A percentile compares a stretch with the other conserved stretches of the same genome.
These are phyloP conservation scores for Pterois miles DNA, from an alignment of 2,797 vertebrate genomes.

Conservation along the genomic window DNA sequence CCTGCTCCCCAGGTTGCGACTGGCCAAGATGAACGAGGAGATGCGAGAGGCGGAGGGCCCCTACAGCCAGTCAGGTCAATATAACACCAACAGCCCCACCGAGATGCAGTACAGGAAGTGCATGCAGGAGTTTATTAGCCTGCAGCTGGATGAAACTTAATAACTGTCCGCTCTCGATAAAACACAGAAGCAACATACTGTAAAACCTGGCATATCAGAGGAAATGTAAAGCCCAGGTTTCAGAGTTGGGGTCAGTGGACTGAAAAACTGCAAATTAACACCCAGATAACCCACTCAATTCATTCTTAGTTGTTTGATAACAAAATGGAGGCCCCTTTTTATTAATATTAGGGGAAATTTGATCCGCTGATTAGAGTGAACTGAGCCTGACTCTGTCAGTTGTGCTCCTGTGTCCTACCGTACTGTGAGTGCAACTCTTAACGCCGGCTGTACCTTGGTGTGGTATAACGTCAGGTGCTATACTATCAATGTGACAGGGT, in stretches of 20 bases:
- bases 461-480: conserved; percentile 21
- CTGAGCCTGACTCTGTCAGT: conserved; percentile 35
- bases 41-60: conserved; percentile 98
- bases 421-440: conserved; percentile 6
- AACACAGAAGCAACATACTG: conserved; percentile 33
- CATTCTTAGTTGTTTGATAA: not conserved
- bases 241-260: conserved; percentile 37
- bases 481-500: conserved; percentile 25
- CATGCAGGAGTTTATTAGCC: conserved; percentile 97
- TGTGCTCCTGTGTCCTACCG: conserved; percentile 18
- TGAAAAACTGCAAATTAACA: not conserved
- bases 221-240: conserved; percentile 9
- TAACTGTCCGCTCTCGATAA: not conserved
- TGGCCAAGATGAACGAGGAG: conserved; percentile 99
- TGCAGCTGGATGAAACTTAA: conserved; percentile 90
- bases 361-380: conserved; percentile 15
- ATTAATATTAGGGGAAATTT: not conserved
- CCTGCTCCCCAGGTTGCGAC: conserved; percentile 84
- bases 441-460: conserved; percentile 15
- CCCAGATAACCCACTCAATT: not conserved
- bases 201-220: not conserved
- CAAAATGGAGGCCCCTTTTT: not conserved
- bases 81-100: conserved; percentile 93
- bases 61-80: conserved; percentile 99
- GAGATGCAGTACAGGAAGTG: conserved; percentile 98